Evolutionary conservation across 2,113 vertebrate genomes (phyloP).

Genomic region (Channa maculata): DNA sequence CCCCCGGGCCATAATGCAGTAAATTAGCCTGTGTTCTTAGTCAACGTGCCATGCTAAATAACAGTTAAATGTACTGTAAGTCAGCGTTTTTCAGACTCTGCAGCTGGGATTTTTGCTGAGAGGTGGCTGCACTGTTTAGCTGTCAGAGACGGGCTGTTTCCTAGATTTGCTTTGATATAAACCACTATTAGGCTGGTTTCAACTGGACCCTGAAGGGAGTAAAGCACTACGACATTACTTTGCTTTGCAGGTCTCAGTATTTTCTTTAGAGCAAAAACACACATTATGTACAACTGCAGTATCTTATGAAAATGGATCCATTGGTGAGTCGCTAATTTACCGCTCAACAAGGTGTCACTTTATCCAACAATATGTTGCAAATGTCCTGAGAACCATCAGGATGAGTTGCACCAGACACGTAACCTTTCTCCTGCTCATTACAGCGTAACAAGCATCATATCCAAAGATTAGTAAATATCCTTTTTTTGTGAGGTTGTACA

Average conservation of each 20-base stretch:
- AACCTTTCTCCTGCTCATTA: slow-evolving; percentile 54
- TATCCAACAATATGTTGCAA: slow-evolving; percentile 14
- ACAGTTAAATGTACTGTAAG: slow-evolving; percentile 46
- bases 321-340: slow-evolving; percentile 23
- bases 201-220: slow-evolving; percentile 7
- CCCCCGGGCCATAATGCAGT: slow-evolving; percentile 33
- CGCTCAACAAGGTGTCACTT: slow-evolving; percentile 41
- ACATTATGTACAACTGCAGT: neutral
- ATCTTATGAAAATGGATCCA: neutral
- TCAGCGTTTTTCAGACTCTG: slow-evolving; percentile 49
- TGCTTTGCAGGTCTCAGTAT: slow-evolving; percentile 34
- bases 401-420: slow-evolving; percentile 19
- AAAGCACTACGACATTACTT: neutral
- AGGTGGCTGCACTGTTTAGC: slow-evolving; percentile 17
- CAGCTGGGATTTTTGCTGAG: slow-evolving; percentile 39
- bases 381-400: slow-evolving; percentile 24
- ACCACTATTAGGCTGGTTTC: slow-evolving; percentile 18
- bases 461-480: slow-evolving; percentile 60
- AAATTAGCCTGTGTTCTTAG: slow-evolving; percentile 47
- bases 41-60: slow-evolving; percentile 45
- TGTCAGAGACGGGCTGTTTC: slow-evolving; percentile 40
- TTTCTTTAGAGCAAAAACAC: neutral
- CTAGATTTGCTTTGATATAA: slow-evolving; percentile 49
- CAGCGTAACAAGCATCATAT: slow-evolving; percentile 57
- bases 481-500: slow-evolving; percentile 64